These are phyloP conservation scores for Hirudinaria manillensis DNA, from an alignment of 2,888 invertebrate species.

Conservation along the genomic window DNA sequence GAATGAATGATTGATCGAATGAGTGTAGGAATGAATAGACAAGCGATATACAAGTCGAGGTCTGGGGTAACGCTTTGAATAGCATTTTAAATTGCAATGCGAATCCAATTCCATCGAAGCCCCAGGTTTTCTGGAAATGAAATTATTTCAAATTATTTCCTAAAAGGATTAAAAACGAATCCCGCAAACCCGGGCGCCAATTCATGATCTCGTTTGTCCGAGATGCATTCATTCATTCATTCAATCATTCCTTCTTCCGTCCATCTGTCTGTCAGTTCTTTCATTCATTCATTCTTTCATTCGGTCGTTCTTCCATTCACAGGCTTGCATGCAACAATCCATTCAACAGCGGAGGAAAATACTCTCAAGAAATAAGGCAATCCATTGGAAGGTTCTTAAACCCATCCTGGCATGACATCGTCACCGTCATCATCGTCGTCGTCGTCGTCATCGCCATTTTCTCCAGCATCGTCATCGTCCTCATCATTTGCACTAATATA, in stretches of 20 bases:
- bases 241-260: neutral
- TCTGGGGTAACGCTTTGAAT: neutral
- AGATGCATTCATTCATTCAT: neutral
- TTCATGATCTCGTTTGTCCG: neutral
- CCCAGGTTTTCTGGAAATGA: neutral
- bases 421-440: conserved; percentile 12
- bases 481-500: neutral
- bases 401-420: neutral
- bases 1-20: neutral
- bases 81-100: neutral
- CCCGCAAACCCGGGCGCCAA: neutral
- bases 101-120: neutral
- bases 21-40: neutral
- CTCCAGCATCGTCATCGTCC: conserved; percentile 5
- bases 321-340: no score
- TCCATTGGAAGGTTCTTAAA: neutral
- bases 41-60: neutral
- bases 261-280: neutral
- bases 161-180: neutral
- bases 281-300: neutral
- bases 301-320: no score
- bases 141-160: neutral
- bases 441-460: conserved; percentile 5
- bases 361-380: neutral
- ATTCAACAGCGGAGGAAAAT: conserved; percentile 9